Conservation (phyloP, 2,797 vertebrate genomes). For the Clarias platycephalus region DNA sequence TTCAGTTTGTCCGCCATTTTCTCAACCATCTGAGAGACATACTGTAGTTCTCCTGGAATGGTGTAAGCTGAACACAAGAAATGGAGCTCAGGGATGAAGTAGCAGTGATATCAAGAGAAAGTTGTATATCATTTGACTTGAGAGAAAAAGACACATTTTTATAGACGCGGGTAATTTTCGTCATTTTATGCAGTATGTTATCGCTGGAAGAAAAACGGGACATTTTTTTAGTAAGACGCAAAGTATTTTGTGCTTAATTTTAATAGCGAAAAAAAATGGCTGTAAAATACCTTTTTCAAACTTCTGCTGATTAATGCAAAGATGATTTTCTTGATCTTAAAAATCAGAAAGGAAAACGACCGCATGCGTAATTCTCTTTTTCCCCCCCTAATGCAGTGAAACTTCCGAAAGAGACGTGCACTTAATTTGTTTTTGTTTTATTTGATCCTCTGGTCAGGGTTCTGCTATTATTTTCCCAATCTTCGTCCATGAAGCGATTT, state of each 20-base stretch:
- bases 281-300: background rate
- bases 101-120: constrained; percentile 1
- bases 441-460: background rate
- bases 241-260: background rate
- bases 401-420: background rate
- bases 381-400: background rate
- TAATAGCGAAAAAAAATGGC: background rate
- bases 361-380: background rate
- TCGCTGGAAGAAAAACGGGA: background rate
- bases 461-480: constrained; percentile 51
- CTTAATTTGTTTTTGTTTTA: no score
- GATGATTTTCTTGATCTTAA: background rate
- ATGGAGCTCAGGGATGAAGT: constrained; percentile 48
- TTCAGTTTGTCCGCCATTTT: constrained; percentile 63
- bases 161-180: no score
- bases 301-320: background rate
- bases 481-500: constrained; percentile 46
- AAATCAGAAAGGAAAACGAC: background rate
- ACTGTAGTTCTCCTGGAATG: constrained; percentile 44
- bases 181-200: background rate
- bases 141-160: background rate
- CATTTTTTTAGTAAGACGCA: background rate
- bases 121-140: background rate
- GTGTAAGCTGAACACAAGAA: constrained; percentile 48
- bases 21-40: constrained; percentile 47